Evolutionary conservation across 2,888 invertebrate genomes (phyloP).

Genomic region (Lithophane ornitopus): DNA sequence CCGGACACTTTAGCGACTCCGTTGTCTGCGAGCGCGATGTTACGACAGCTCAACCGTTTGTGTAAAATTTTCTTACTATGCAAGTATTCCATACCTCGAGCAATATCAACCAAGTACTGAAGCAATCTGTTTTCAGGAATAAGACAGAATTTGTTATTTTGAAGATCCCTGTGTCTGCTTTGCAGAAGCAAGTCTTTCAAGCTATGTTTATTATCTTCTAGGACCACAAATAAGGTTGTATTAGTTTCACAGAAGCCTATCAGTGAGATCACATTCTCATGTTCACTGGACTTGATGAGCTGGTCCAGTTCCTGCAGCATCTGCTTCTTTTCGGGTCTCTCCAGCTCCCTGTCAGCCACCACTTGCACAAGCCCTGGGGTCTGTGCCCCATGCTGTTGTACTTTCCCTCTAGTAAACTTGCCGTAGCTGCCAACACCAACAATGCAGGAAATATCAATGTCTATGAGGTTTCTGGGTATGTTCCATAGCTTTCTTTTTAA

Average conservation of each 20-base stretch:
- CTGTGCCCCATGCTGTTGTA: constrained; percentile 91
- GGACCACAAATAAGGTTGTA: constrained; percentile 93
- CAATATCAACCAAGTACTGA: constrained; percentile 92
- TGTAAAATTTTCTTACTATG: constrained; percentile 93
- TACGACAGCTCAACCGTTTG: constrained; percentile 93
- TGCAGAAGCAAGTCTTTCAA: constrained; percentile 93
- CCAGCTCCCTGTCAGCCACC: constrained; percentile 90
- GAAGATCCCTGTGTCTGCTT: constrained; percentile 89
- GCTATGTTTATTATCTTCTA: constrained; percentile 92
- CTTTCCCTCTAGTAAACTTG: constrained; percentile 93
- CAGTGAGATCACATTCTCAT: constrained; percentile 93
- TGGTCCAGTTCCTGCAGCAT: constrained; percentile 94
- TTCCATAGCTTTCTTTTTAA: constrained; percentile 94
- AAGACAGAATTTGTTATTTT: constrained; percentile 90
- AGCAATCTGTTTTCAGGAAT: constrained; percentile 92
- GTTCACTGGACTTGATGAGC: constrained; percentile 92
- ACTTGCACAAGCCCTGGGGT: constrained; percentile 92
- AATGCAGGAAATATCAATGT: constrained; percentile 93
- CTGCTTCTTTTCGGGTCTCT: constrained; percentile 87
- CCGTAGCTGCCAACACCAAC: constrained; percentile 95
- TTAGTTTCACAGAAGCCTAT: constrained; percentile 95
- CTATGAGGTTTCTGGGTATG: constrained; percentile 93
- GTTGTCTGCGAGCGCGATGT: constrained; percentile 92
- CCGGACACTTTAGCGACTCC: constrained; percentile 94
- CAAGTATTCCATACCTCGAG: constrained; percentile 93